Evolutionary conservation across 1,140 invertebrate genomes (phyloP).

Genomic region (Danaus plexippus): DNA sequence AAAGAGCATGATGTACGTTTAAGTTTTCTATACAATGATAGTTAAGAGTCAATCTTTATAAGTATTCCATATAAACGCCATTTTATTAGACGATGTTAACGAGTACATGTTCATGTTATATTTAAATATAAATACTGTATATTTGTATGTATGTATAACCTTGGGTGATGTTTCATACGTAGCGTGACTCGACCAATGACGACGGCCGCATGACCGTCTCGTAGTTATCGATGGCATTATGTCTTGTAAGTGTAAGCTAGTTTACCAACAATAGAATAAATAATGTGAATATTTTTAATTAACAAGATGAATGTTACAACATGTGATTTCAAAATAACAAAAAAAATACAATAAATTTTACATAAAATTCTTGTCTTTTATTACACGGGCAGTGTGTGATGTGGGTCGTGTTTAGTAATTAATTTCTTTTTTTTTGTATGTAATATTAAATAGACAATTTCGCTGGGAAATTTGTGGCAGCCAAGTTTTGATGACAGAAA

Average conservation of each 20-base stretch:
- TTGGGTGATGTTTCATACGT: slow-evolving; percentile 52
- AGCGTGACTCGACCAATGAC: slow-evolving; percentile 66
- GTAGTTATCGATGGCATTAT: slow-evolving; percentile 69
- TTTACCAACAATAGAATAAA: slow-evolving; percentile 68
- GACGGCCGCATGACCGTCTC: slow-evolving; percentile 47
- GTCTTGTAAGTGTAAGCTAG: slow-evolving; percentile 67
- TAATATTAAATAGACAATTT: too few species aligned
- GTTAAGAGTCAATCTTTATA: slow-evolving; percentile 58
- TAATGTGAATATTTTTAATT: slow-evolving; percentile 74
- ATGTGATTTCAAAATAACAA: slow-evolving; percentile 73
- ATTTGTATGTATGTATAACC: slow-evolving; percentile 59
- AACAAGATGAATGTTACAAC: slow-evolving; percentile 72
- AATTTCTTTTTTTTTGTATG: too few species aligned
- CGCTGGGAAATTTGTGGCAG: too few species aligned
- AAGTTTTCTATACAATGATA: slow-evolving; percentile 63
- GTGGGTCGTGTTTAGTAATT: too few species aligned
- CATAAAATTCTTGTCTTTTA: slow-evolving; percentile 47
- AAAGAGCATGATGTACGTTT: slow-evolving; percentile 71
- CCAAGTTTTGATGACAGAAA: too few species aligned
- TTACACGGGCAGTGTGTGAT: not conserved
- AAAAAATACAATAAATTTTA: slow-evolving; percentile 73
- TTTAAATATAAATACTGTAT: slow-evolving; percentile 66
- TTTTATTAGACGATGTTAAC: slow-evolving; percentile 64
- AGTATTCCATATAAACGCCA: slow-evolving; percentile 67
- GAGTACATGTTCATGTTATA: slow-evolving; percentile 52